Percentiles rank a stretch among this genome's conserved stretches.
Evolutionary conservation across 1,140 invertebrate species (phyloP).

Genomic region (Dryas iulia): DNA sequence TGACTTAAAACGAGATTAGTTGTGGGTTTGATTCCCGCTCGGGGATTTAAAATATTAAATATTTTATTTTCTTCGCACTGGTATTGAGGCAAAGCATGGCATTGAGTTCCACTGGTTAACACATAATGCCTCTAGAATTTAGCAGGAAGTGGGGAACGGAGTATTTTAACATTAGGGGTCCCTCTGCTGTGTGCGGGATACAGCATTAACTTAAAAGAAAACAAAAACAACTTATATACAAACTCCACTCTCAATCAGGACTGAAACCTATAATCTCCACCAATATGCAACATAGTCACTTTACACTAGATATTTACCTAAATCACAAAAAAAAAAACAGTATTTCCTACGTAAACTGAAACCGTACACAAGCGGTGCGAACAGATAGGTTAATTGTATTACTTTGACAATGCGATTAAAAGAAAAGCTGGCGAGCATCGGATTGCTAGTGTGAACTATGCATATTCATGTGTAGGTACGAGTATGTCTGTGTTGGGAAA

Average conservation of each 20-base stretch:
- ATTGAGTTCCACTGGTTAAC: neutral
- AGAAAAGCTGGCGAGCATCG: neutral
- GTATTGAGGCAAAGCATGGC: neutral
- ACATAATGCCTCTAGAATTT: neutral
- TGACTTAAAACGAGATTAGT: neutral
- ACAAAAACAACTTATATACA: no score
- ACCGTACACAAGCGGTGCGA: neutral
- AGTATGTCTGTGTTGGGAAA: no score
- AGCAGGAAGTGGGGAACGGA: neutral
- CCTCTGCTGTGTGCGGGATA: no score
- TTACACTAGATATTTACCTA: neutral
- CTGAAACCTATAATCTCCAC: no score
- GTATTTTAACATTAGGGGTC: neutral
- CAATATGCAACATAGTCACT: neutral
- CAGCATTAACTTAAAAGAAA: no score
- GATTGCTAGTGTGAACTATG: neutral
- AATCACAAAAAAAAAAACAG: neutral
- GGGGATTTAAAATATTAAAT: neutral
- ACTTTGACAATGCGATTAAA: constrained; percentile 3
- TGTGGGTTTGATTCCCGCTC: neutral
- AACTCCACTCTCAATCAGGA: no score
- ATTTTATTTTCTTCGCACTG: neutral
- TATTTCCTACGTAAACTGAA: neutral
- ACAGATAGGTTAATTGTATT: constrained; percentile 2
- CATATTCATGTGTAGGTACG: neutral